Percentiles rank a stretch among this genome's conserved stretches.
Evolutionary conservation across 2,797 vertebrate species (phyloP).

Genomic region (Enteromius anoplus): DNA sequence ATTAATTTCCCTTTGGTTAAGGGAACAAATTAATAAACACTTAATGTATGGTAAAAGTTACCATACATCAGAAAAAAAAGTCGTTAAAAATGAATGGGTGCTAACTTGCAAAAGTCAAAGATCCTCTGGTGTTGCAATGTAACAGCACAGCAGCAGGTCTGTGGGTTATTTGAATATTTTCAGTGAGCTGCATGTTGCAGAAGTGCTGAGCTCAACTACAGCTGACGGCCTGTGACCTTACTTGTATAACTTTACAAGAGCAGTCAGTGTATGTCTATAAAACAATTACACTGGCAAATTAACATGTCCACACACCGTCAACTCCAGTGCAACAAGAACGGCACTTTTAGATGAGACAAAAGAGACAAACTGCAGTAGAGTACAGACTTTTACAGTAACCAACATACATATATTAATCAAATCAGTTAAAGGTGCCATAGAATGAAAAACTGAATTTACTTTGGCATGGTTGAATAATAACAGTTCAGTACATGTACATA

Average conservation of each 20-base stretch:
- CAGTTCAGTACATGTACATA: too few relatives aligned
- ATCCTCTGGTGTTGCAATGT: conserved; percentile 1
- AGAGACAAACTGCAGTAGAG: neutral
- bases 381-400: neutral
- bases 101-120: conserved; percentile 49
- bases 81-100: conserved; percentile 60
- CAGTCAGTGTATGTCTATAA: conserved; percentile 15
- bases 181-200: neutral
- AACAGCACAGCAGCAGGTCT: conserved; percentile 14
- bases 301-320: conserved; percentile 14
- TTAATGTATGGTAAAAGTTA: neutral
- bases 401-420: too few relatives aligned
- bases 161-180: neutral
- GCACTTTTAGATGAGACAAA: conserved; percentile 1
- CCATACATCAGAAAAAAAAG: conserved; percentile 31
- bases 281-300: conserved; percentile 40
- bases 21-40: conserved; percentile 45
- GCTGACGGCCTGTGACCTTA: conserved; percentile 21
- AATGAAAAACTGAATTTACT: too few relatives aligned
- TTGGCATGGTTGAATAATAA: too few relatives aligned
- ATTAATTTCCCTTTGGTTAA: conserved; percentile 64
- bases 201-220: conserved; percentile 4
- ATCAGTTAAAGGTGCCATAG: too few relatives aligned
- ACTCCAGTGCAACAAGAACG: neutral
- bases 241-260: conserved; percentile 34